Conservation (phyloP, 1,140 invertebrate species). For the Heliconius hermathena region DNA sequence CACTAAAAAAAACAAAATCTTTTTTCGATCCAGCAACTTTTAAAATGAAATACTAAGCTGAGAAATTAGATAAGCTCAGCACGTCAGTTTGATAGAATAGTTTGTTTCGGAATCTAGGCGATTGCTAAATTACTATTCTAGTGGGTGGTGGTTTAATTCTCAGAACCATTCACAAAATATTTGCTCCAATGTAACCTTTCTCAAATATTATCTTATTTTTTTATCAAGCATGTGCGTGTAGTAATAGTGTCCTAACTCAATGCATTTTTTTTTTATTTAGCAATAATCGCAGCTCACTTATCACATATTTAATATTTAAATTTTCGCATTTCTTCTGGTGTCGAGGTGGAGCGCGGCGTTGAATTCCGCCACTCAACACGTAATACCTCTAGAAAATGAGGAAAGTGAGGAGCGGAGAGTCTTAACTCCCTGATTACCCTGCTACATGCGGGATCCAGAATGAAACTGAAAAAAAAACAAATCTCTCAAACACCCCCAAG, state of each 20-base stretch:
- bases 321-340: no score
- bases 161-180: slow-evolving; percentile 15
- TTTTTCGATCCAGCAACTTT: not conserved
- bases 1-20: no score
- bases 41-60: not conserved
- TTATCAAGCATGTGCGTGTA: not conserved
- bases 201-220: not conserved
- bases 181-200: slow-evolving; percentile 5
- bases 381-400: no score
- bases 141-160: slow-evolving; percentile 14
- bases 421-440: no score
- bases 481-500: no score
- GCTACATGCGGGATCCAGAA: no score
- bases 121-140: slow-evolving; percentile 26
- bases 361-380: no score
- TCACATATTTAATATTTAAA: no score
- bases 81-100: not conserved
- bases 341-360: no score
- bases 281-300: no score
- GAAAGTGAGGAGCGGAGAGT: no score
- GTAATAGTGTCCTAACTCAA: not conserved
- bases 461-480: no score
- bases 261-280: not conserved
- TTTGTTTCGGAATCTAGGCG: slow-evolving; percentile 19
- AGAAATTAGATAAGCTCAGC: not conserved